Base-by-base conservation (phyloP, 2,113 vertebrate species). In the Anguilla japonica region DNA sequence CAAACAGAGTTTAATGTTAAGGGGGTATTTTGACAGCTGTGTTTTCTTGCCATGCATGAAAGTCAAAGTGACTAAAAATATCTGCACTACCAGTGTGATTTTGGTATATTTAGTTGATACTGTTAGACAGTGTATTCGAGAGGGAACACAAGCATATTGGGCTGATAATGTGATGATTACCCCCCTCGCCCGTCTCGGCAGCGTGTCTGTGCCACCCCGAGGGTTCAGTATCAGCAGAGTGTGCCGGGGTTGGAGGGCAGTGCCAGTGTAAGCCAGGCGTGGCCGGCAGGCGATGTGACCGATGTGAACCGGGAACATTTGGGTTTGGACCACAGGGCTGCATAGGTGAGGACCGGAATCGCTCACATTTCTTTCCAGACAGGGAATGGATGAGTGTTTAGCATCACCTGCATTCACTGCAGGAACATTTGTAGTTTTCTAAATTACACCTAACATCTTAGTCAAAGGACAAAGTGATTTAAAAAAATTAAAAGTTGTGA, bases 181-280 rank as follows among this genome's bases (percentile, higher is more conserved):
- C 56, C 63, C 56, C 53, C 5, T 34, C 39, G 83, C 22, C 83
- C 1, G 6, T 16, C 67, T 16, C 85, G 39, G 34, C 93, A 98
- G 97, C 94, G 34, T 98, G 97, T 91, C 92, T 96, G 86, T 98
- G 97, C 82, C 94, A 97, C 89, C 96, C 92, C 0, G 96, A 97
- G 91, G 96, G 97, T 60, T 98, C 97, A 39, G 91, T 95, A 90
- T 97, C 94, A 85, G 93, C 95, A 0, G 95, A 97, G 86, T 98
- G 97, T 88, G 88, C 95, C 6, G 93, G 81, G 22, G 94, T 98
- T 0, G 96, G 96, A 1, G 96, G 97, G 22, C 97, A 97, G 89
- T 97, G 96, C 5, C 93, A 87, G 18, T 98, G 96, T 91, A 96
- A 95, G 90, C 91, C 95, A 50, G 95, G 97, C 0, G 93, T 98